A percentile compares a stretch with the other conserved stretches of the same genome.
Evolutionary conservation across 2,113 vertebrate species (phyloP).

Genomic region (Chitala chitala): DNA sequence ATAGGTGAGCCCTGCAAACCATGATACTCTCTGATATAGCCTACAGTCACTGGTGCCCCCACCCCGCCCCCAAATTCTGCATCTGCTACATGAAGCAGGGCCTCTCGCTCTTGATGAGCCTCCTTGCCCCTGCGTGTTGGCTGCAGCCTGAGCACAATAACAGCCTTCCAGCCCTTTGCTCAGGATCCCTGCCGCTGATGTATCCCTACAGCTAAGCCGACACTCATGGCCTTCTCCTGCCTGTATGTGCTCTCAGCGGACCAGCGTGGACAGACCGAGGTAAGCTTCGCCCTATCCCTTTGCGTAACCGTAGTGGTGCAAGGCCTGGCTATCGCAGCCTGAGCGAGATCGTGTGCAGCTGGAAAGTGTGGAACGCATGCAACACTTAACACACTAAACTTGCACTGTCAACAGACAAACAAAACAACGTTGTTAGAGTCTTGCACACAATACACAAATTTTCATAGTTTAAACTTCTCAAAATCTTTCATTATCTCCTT

Average conservation of each 20-base stretch:
- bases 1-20: neutral
- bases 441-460: neutral
- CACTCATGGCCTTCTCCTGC: no score
- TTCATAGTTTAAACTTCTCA: neutral
- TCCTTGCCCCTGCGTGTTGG: no score
- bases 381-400: slow-evolving; percentile 7
- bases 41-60: neutral
- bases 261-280: no score
- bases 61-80: neutral
- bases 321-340: neutral
- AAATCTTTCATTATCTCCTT: no score
- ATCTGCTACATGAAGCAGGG: neutral
- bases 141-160: neutral
- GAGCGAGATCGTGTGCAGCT: neutral
- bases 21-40: neutral
- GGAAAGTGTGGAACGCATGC: slow-evolving; percentile 20
- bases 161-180: no score
- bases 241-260: no score
- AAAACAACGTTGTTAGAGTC: neutral
- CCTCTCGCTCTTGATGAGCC: no score
- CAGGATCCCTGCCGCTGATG: no score
- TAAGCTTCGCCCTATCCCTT: no score
- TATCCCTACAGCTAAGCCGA: no score
- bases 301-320: neutral
- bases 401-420: neutral